A percentile compares a stretch with the other conserved stretches of the same genome.
Conservation (phyloP, 2,113 vertebrate species). For the Rhinichthys klamathensis region DNA sequence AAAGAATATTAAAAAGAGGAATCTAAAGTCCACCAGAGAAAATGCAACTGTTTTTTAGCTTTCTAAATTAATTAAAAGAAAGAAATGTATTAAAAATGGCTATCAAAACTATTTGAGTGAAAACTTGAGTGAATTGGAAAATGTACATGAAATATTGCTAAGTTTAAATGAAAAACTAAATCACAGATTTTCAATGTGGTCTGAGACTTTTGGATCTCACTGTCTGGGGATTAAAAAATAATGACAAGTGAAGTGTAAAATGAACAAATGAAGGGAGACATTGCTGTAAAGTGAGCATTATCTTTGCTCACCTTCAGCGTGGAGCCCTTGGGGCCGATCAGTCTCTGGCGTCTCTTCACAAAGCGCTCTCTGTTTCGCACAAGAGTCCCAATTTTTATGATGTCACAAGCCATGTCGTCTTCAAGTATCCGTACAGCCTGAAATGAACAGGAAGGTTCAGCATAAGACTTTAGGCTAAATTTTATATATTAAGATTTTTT, state of each 20-base stretch:
- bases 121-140: too few relatives aligned
- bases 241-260: background rate
- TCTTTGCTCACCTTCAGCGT: constrained; percentile 85
- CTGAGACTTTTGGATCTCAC: background rate
- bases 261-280: background rate
- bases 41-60: background rate
- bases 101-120: too few relatives aligned
- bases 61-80: too few relatives aligned
- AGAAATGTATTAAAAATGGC: too few relatives aligned
- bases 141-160: too few relatives aligned
- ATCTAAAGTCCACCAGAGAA: background rate
- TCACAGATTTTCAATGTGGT: too few relatives aligned
- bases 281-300: background rate
- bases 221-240: background rate
- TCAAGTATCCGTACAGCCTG: constrained; percentile 93
- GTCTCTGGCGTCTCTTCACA: constrained; percentile 91
- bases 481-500: too few relatives aligned
- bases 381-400: constrained; percentile 92
- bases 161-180: too few relatives aligned
- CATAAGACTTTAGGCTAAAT: background rate
- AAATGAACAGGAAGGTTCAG: background rate
- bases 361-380: constrained; percentile 94
- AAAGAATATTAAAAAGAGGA: background rate
- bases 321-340: constrained; percentile 96
- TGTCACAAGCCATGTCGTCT: constrained; percentile 94